Evolutionary conservation across 1,140 invertebrate species (phyloP).

Genomic region (Carposina sasakii): DNA sequence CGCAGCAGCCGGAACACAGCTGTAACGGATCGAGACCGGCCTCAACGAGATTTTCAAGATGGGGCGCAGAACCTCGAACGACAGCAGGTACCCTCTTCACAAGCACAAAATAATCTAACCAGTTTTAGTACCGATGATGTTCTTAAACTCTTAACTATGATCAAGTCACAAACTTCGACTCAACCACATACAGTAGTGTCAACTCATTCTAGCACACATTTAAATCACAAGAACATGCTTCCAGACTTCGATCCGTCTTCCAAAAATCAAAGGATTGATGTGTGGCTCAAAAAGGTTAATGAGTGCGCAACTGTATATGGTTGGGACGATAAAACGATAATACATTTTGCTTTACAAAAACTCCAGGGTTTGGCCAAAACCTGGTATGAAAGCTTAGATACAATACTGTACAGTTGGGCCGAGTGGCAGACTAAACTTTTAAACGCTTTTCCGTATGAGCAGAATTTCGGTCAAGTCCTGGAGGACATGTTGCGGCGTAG

Average conservation of each 20-base stretch:
- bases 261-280: neutral
- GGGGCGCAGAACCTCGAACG: too few species aligned
- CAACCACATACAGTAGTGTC: too few species aligned
- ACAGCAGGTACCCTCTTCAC: too few species aligned
- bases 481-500: constrained; percentile 5
- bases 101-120: too few species aligned
- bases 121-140: too few species aligned
- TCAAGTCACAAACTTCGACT: too few species aligned
- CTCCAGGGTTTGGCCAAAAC: constrained; percentile 3
- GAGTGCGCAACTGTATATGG: neutral
- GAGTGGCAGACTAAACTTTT: constrained; percentile 6
- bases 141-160: too few species aligned
- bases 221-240: neutral
- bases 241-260: neutral
- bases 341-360: constrained; percentile 8
- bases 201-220: too few species aligned
- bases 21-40: too few species aligned
- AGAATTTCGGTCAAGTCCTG: constrained; percentile 3
- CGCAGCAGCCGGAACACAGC: too few species aligned
- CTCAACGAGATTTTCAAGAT: too few species aligned
- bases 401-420: neutral
- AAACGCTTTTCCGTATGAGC: constrained; percentile 1
- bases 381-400: constrained; percentile 5
- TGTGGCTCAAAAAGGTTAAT: neutral
- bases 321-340: constrained; percentile 1